phyloP scores from a whole-genome alignment of 2,888 invertebrate genomes.

The Eucera pruinosa region DNA sequence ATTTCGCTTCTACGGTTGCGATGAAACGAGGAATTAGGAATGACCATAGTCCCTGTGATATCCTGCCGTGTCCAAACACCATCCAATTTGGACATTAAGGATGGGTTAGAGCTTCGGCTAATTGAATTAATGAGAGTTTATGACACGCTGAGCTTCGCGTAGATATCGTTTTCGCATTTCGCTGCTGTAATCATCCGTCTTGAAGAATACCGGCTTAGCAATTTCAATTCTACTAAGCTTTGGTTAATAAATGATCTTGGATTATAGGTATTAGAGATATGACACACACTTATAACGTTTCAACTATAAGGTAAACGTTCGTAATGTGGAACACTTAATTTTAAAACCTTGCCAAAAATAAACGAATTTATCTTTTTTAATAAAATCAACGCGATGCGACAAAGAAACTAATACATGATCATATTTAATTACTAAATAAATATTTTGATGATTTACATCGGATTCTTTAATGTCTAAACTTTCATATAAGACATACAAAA shows the following conservation, averaged over 20 bases:
- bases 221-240: slow-evolving; percentile 3
- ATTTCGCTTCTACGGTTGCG: not conserved
- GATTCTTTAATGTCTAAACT: too few species aligned
- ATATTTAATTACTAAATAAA: too few species aligned
- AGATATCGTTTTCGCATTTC: slow-evolving; percentile 5
- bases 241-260: not conserved
- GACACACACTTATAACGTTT: not conserved
- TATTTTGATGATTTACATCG: too few species aligned
- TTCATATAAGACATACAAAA: too few species aligned
- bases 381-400: too few species aligned
- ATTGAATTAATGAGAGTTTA: slow-evolving; percentile 52
- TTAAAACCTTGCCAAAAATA: too few species aligned
- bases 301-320: too few species aligned
- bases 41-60: slow-evolving; percentile 1
- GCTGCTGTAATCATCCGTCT: not conserved
- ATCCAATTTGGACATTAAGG: slow-evolving; percentile 27
- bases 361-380: too few species aligned
- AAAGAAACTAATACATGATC: too few species aligned
- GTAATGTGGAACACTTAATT: too few species aligned
- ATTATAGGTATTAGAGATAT: not conserved
- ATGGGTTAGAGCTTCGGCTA: slow-evolving; percentile 21
- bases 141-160: slow-evolving; percentile 4
- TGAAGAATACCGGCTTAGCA: not conserved
- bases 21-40: slow-evolving; percentile 26
- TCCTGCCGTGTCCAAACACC: slow-evolving; percentile 30